Evolutionary conservation across 2,113 vertebrate genomes (phyloP).

Genomic region (Melanerpes formicivorus): DNA sequence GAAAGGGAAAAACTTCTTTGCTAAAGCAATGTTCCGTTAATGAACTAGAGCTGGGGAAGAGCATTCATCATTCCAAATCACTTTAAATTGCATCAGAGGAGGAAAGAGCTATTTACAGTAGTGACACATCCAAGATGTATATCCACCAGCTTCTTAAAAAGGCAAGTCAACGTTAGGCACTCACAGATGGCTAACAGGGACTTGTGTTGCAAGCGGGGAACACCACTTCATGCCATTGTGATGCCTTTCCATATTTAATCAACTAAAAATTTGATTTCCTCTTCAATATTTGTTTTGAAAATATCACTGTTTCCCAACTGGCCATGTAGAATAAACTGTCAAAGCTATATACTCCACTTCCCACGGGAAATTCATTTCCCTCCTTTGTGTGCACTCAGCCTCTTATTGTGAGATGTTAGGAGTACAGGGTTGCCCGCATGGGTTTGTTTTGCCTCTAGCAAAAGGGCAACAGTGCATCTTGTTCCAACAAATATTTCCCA

Average conservation of each 20-base stretch:
- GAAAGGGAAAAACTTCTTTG: not conserved
- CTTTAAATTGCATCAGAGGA: not conserved
- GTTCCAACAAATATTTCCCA: slow-evolving; percentile 18
- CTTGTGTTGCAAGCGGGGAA: not conserved
- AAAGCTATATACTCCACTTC: slow-evolving; percentile 7
- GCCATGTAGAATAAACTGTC: not conserved
- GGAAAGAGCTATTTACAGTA: not conserved
- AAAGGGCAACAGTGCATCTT: not conserved
- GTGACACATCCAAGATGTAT: not conserved
- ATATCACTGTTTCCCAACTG: not conserved
- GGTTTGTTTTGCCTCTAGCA: slow-evolving; percentile 46
- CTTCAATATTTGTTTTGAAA: slow-evolving; percentile 17
- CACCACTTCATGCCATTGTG: not conserved
- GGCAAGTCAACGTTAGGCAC: not conserved
- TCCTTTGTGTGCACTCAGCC: not conserved
- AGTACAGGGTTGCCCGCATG: not conserved
- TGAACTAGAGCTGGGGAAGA: not conserved
- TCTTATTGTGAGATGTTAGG: slow-evolving; percentile 27
- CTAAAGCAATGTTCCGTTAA: not conserved
- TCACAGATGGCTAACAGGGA: not conserved
- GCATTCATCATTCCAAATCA: not conserved
- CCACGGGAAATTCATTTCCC: slow-evolving; percentile 41
- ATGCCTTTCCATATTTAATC: not conserved
- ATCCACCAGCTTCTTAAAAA: not conserved
- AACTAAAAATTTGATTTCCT: not conserved